Conservation (phyloP, 64 coral and sea anemone species). For the Acropora tenuis region DNA sequence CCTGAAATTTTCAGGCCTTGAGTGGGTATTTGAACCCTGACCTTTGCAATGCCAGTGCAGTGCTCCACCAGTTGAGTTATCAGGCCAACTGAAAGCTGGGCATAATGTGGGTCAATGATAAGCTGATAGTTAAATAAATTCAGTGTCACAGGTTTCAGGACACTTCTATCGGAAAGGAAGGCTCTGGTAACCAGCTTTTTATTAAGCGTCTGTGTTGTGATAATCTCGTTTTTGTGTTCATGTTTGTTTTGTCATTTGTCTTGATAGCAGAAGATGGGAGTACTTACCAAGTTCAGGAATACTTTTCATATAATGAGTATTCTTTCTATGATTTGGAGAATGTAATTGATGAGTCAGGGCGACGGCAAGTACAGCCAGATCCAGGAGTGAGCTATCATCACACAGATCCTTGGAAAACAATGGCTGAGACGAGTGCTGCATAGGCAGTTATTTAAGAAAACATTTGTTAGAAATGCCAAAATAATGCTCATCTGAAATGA, state of each 20-base stretch:
- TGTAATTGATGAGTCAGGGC: slow-evolving; percentile 67
- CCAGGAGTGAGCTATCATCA: slow-evolving; percentile 67
- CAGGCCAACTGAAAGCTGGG: no score
- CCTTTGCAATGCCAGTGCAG: no score
- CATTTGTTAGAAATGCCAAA: no score
- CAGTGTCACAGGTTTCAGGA: no score
- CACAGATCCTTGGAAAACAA: slow-evolving; percentile 82
- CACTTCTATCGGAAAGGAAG: no score
- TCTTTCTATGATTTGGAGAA: slow-evolving; percentile 84
- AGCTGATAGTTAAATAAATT: no score
- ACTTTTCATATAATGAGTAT: slow-evolving; percentile 76
- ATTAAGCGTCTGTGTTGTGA: neutral
- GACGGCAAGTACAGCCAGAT: slow-evolving; percentile 76
- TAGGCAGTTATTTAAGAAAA: neutral
- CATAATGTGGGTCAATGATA: no score
- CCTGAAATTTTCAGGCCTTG: no score
- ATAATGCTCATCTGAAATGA: no score
- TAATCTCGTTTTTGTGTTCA: neutral
- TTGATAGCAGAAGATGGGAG: slow-evolving; percentile 45
- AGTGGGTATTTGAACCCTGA: no score
- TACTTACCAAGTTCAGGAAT: slow-evolving; percentile 79
- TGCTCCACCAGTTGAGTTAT: no score
- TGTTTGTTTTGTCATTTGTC: neutral
- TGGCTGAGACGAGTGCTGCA: neutral
- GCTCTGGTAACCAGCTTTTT: no score